Evolutionary conservation across 2,797 vertebrate genomes (phyloP), one percentile per base, ranked within the genome.

Genomic region (Selene dorsalis): DNA sequence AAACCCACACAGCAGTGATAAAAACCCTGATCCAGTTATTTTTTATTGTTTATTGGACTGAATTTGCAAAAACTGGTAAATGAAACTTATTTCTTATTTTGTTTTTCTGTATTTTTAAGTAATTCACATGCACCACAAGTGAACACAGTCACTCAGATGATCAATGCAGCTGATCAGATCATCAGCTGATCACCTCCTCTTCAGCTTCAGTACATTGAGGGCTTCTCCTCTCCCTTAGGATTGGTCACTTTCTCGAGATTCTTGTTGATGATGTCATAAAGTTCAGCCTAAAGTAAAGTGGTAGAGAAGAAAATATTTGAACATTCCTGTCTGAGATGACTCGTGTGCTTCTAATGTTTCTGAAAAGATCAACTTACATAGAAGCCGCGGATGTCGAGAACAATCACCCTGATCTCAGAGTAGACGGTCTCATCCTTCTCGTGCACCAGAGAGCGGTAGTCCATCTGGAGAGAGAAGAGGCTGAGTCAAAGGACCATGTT

Each of bases 161-260:
- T 38, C 14, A 28, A 59, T 22, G 50, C 43, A 50, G 61, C 55
- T 17, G 41, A 57, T 32, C 47, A 12, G 18, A 45, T 22, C 65
- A 9, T 4, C 47, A 12, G 18, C 38, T 22, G 59, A 9, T 4
- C 30, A 39, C 48, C 72, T 47, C 10, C 16, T 16, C 35, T 3
- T 55, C 53, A 7, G 67, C 59, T 13, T 97, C 93, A 98, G 86
- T 97, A 98, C 97, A 98, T 98, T 47, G 96, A 95, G 0, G 96
- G 91, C 80, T 97, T 97, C 91, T 97, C 97, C 80, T 97, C 97
- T 83, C 97, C 97, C 88, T 98, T 98, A 0, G 97, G 96, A 28
- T 97, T 97, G 65, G 95, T 96, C 79, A 98, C 94, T 87, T 98
- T 98, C 68, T 97, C 96, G 72, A 94, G 89, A 45, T 98, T 98